These are phyloP conservation scores for Dicaeum eximium DNA, from an alignment of 2,113 vertebrate genomes.

Conservation along the genomic window DNA sequence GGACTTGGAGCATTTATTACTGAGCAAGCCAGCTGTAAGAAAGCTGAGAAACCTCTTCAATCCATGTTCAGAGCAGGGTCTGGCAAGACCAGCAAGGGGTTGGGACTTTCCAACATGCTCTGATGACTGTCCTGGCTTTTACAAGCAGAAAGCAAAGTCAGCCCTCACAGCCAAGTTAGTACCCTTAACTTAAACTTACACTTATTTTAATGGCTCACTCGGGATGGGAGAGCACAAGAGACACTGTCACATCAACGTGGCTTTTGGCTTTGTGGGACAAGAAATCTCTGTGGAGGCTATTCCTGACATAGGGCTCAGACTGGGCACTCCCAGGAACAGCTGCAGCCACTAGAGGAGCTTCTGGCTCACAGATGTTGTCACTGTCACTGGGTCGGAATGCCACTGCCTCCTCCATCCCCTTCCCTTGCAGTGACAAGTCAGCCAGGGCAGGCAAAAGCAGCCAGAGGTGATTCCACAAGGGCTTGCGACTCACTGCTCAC, in stretches of 20 bases:
- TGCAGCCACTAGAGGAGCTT: background rate
- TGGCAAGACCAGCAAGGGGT: background rate
- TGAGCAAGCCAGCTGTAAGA: background rate
- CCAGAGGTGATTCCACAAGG: background rate
- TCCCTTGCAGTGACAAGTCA: background rate
- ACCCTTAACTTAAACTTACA: background rate
- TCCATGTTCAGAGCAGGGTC: background rate
- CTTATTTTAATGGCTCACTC: background rate
- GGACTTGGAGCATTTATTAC: background rate
- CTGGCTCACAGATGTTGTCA: slow-evolving; percentile 1
- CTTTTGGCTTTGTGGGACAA: background rate
- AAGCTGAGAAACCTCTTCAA: background rate
- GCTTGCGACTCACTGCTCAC: background rate
- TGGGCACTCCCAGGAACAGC: background rate
- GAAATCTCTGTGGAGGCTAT: background rate
- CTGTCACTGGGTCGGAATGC: background rate
- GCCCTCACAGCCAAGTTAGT: background rate
- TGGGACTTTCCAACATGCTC: background rate
- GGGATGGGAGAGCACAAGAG: background rate
- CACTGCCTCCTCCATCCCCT: background rate
- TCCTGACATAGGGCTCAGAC: background rate
- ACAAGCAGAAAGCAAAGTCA: background rate
- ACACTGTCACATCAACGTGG: background rate
- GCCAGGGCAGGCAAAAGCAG: background rate
- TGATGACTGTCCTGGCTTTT: background rate